Percentiles rank a stretch among this genome's conserved stretches.
These are phyloP conservation scores for Nymphalis io DNA, from an alignment of 1,140 invertebrate genomes.

Conservation along the genomic window DNA sequence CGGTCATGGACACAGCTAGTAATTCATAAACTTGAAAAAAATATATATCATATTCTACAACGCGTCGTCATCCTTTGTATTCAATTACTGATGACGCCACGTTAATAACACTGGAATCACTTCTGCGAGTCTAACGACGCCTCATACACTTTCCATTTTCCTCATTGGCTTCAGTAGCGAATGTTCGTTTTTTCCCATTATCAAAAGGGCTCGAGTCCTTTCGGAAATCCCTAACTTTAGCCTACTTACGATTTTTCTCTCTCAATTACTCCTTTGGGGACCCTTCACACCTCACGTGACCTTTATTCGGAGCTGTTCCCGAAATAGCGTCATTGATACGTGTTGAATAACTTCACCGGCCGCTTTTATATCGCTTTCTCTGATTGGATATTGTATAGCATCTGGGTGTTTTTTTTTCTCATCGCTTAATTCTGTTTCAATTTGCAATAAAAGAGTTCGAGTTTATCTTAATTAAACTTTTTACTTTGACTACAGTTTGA, in stretches of 20 bases:
- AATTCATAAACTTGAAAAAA: too few relatives aligned
- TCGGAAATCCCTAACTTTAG: not conserved
- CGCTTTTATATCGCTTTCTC: not conserved
- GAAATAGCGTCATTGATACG: conserved; percentile 2
- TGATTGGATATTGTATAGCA: not conserved
- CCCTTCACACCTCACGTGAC: conserved; percentile 5
- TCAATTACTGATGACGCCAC: too few relatives aligned
- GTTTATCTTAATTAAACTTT: too few relatives aligned
- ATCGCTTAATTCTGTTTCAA: not conserved
- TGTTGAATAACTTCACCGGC: not conserved
- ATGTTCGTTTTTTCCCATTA: not conserved
- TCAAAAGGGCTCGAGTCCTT: not conserved
- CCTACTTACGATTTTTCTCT: not conserved
- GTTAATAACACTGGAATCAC: too few relatives aligned
- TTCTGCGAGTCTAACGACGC: too few relatives aligned
- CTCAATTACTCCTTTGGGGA: not conserved
- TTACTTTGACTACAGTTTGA: too few relatives aligned
- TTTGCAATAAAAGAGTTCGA: not conserved
- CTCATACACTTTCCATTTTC: not conserved
- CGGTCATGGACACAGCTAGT: too few relatives aligned
- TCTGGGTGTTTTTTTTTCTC: not conserved
- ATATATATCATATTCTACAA: too few relatives aligned
- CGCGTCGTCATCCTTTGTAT: too few relatives aligned
- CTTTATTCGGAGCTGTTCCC: not conserved
- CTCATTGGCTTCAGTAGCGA: not conserved